Conservation (phyloP, 1,140 invertebrate species). For the Drosophila bipectinata region DNA sequence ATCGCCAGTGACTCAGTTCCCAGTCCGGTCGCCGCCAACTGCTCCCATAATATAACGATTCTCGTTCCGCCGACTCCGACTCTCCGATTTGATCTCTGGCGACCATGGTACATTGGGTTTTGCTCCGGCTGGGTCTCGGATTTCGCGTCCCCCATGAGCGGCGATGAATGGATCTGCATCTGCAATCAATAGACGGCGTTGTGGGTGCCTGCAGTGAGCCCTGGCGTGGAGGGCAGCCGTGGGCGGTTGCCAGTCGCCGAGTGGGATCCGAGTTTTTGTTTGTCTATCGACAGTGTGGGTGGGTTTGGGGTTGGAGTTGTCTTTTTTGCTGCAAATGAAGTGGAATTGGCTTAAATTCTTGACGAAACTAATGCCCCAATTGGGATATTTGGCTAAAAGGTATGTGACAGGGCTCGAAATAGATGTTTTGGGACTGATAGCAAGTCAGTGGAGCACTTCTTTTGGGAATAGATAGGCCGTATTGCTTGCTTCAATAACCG, state of each 20-base stretch:
- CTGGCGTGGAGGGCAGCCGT: slow-evolving; percentile 2
- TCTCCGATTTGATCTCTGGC: slow-evolving; percentile 47
- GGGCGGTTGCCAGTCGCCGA: slow-evolving; percentile 34
- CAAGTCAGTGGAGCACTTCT: too few relatives aligned
- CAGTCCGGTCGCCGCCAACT: slow-evolving; percentile 28
- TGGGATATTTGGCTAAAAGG: background rate
- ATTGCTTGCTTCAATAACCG: too few relatives aligned
- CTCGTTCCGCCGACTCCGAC: slow-evolving; percentile 37
- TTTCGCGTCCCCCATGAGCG: slow-evolving; percentile 17
- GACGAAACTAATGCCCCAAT: background rate
- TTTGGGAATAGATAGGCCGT: too few relatives aligned
- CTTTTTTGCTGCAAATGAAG: slow-evolving; percentile 6
- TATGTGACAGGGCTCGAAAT: too few relatives aligned
- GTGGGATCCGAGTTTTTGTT: slow-evolving; percentile 15
- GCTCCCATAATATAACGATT: slow-evolving; percentile 44
- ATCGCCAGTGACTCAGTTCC: slow-evolving; percentile 36
- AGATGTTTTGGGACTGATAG: too few relatives aligned
- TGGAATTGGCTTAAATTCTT: too few relatives aligned
- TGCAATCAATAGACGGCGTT: slow-evolving; percentile 28
- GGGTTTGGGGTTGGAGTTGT: slow-evolving; percentile 5
- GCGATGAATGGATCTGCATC: slow-evolving; percentile 21
- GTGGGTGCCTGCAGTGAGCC: slow-evolving; percentile 7
- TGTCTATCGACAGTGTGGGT: slow-evolving; percentile 27
- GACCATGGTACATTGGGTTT: slow-evolving; percentile 69
- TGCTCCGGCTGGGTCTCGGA: background rate